These are phyloP conservation scores for Stercorarius parasiticus DNA, from an alignment of 2,113 vertebrate genomes.

Conservation along the genomic window DNA sequence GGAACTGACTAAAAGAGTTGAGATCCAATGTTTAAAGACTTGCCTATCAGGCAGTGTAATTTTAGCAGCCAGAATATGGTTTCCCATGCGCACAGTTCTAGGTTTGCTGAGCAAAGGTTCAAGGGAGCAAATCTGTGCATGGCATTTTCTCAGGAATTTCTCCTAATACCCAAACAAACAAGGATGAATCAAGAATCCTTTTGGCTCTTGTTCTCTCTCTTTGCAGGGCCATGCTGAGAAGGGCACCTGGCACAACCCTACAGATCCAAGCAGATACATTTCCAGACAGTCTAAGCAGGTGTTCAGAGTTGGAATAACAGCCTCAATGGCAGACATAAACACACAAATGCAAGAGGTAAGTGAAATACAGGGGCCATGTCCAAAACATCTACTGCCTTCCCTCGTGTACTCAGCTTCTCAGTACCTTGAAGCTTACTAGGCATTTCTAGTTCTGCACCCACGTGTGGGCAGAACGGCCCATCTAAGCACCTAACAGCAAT, in stretches of 20 bases:
- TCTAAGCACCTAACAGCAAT: not conserved
- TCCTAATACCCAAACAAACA: not conserved
- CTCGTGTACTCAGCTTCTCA: not conserved
- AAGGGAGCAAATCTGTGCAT: not conserved
- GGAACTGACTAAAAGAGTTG: not conserved
- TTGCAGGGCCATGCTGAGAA: not conserved
- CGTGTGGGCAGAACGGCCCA: not conserved
- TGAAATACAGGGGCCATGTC: not conserved
- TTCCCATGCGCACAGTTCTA: not conserved
- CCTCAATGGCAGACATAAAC: not conserved
- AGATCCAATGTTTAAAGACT: not conserved
- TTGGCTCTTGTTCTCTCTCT: not conserved
- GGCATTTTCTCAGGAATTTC: not conserved
- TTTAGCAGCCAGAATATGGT: not conserved
- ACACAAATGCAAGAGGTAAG: not conserved
- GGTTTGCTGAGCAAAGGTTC: not conserved
- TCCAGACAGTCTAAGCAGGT: not conserved
- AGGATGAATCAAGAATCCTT: not conserved
- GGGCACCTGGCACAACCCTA: not conserved
- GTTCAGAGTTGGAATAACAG: not conserved
- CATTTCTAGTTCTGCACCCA: not conserved
- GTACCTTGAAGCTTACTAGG: not conserved
- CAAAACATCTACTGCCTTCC: not conserved
- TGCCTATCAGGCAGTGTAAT: not conserved
- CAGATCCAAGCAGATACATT: not conserved